phyloP scores from a whole-genome alignment of 2,888 invertebrate species.

The Drosophila pegasa region DNA sequence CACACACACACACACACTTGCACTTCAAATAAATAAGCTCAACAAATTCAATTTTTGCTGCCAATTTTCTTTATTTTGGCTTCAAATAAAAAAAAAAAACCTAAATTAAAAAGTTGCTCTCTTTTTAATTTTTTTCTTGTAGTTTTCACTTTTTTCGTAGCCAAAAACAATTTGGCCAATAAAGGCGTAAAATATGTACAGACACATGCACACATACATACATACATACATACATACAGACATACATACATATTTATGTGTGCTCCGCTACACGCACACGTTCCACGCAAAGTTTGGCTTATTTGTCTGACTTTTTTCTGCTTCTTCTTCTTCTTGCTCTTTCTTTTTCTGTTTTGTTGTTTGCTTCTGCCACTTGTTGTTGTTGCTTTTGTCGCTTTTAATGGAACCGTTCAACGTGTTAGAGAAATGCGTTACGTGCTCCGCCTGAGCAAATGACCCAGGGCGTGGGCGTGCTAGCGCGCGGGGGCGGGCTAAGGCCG shows the following conservation, averaged over 20 bases:
- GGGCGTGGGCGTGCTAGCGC: slow-evolving; percentile 5
- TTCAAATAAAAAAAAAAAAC: slow-evolving; percentile 26
- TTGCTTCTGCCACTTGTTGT: slow-evolving; percentile 32
- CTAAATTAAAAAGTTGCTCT: slow-evolving; percentile 50
- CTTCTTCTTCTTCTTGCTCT: slow-evolving; percentile 12
- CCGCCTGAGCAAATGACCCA: slow-evolving; percentile 48
- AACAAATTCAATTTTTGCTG: slow-evolving; percentile 51
- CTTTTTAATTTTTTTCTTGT: slow-evolving; percentile 35
- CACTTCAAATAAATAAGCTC: slow-evolving; percentile 25
- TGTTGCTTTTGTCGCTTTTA: slow-evolving; percentile 29
- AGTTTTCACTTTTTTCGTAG: slow-evolving; percentile 72
- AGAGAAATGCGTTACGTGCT: slow-evolving; percentile 77
- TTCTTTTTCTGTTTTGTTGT: slow-evolving; percentile 19
- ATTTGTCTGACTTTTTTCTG: slow-evolving; percentile 43
- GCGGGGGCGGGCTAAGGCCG: background rate
- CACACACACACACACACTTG: background rate
- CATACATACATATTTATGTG: slow-evolving; percentile 8
- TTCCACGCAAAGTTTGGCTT: slow-evolving; percentile 64
- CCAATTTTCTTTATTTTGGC: slow-evolving; percentile 62
- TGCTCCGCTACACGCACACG: slow-evolving; percentile 57
- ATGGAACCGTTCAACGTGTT: slow-evolving; percentile 57
- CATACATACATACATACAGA: background rate
- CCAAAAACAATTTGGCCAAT: slow-evolving; percentile 52
- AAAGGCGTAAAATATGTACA: slow-evolving; percentile 21
- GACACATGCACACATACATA: too few relatives aligned